phyloP scores from a whole-genome alignment of 1,140 invertebrate species.

The Aphis gossypii region DNA sequence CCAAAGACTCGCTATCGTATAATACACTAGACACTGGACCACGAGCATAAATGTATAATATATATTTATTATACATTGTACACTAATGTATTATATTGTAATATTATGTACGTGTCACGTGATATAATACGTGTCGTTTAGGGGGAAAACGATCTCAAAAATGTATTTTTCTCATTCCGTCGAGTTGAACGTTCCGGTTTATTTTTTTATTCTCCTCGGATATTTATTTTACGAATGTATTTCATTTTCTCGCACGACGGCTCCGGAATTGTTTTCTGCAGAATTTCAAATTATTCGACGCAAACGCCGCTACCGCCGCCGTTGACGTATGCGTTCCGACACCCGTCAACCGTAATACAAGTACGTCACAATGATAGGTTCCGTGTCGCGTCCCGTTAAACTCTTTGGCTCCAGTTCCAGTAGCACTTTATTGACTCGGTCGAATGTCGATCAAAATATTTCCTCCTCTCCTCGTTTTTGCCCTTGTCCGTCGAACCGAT shows the following conservation, averaged over 20 bases:
- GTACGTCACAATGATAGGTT: neutral
- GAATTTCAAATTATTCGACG: conserved; percentile 5
- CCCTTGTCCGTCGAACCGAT: neutral
- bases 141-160: neutral
- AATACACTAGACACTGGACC: neutral
- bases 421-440: neutral
- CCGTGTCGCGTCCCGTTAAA: neutral
- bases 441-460: neutral
- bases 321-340: neutral
- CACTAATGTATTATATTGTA: neutral
- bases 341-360: neutral
- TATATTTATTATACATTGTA: neutral
- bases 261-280: neutral
- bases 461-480: neutral
- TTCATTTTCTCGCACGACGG: conserved; percentile 19
- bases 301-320: neutral
- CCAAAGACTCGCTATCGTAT: neutral
- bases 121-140: neutral
- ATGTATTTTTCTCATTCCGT: neutral
- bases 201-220: neutral
- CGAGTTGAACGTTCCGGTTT: neutral
- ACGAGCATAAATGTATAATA: neutral
- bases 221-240: conserved; percentile 11
- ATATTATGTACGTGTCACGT: neutral
- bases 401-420: neutral